Evolutionary conservation across 2,113 vertebrate genomes (phyloP).

Genomic region (Onychostruthus taczanowskii): DNA sequence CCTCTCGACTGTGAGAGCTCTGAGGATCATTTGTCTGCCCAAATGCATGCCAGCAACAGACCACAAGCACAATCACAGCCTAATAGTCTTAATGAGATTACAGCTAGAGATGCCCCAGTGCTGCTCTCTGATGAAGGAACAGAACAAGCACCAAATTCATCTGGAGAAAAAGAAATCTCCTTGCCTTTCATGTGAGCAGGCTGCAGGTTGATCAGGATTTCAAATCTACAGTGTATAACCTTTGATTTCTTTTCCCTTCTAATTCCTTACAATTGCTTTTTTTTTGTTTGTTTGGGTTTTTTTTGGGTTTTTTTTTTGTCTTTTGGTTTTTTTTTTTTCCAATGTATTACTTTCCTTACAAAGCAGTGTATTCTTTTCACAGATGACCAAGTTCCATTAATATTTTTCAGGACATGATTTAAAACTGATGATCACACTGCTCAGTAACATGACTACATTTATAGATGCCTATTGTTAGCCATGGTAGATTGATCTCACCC

Average conservation of each 20-base stretch:
- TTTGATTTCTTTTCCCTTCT: not conserved
- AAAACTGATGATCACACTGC: not conserved
- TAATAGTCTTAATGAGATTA: slow-evolving; percentile 22
- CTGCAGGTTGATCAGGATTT: not conserved
- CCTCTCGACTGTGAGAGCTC: not conserved
- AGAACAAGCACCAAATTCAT: slow-evolving; percentile 1
- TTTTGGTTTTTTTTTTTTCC: not conserved
- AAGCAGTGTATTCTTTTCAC: not conserved
- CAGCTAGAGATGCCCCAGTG: not conserved
- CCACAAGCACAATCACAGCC: not conserved
- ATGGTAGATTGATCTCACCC: not conserved
- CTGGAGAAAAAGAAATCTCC: not conserved
- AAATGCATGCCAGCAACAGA: not conserved
- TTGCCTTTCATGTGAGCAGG: not conserved
- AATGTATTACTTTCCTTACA: not conserved
- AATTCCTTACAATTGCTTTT: not conserved
- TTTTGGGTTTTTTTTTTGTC: not conserved
- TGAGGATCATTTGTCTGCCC: not conserved
- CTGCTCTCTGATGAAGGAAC: not conserved
- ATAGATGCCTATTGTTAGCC: not conserved
- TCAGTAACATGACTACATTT: not conserved
- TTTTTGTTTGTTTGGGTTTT: too few relatives aligned
- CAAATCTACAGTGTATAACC: not conserved
- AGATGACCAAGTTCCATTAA: not conserved
- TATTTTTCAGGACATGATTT: not conserved